phyloP scores from a whole-genome alignment of 2,797 vertebrate species.

The Falco peregrinus region DNA sequence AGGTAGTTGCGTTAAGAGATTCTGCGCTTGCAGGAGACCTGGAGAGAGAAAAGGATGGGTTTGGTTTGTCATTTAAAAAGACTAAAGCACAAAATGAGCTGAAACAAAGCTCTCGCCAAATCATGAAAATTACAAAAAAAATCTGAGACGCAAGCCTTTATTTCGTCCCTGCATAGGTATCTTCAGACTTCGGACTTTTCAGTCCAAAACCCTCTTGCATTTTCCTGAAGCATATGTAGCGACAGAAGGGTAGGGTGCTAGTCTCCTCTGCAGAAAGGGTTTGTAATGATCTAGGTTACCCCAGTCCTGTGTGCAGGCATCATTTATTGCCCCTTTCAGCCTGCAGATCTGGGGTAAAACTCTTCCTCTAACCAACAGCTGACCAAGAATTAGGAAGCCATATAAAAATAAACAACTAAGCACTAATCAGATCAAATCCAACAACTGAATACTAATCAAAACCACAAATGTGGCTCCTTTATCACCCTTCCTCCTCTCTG shows the following conservation, averaged over 20 bases:
- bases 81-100: neutral
- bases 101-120: neutral
- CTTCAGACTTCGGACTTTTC: neutral
- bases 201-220: neutral
- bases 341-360: neutral
- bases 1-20: constrained; percentile 99
- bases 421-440: neutral
- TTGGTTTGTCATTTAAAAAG: neutral
- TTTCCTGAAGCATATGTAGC: neutral
- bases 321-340: neutral
- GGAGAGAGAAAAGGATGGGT: neutral
- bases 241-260: neutral
- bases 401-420: neutral
- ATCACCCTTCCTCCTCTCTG: neutral
- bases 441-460: neutral
- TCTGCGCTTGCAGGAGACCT: constrained; percentile 97
- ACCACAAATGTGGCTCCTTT: neutral
- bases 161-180: neutral
- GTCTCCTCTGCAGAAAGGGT: neutral
- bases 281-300: neutral
- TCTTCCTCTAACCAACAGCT: neutral
- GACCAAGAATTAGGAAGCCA: neutral
- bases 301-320: neutral
- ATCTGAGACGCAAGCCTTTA: neutral
- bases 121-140: neutral